A percentile compares a stretch with the other conserved stretches of the same genome.
These are phyloP conservation scores for Mythimna loreyi DNA, from an alignment of 2,888 invertebrate species.

Conservation along the genomic window DNA sequence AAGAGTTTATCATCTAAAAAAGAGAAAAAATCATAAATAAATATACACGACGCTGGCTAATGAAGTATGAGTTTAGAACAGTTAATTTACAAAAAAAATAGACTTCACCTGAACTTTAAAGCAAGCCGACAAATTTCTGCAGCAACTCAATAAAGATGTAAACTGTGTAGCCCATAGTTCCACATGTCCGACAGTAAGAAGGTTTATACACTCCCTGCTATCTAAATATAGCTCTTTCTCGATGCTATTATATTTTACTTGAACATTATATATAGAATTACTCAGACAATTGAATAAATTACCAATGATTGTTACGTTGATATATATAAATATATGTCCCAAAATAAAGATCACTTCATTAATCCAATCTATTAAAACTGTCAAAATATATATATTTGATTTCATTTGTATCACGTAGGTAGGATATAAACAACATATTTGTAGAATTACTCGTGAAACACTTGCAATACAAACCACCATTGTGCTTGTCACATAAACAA, in stretches of 20 bases:
- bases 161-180: conserved; percentile 19
- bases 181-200: conserved; percentile 1
- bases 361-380: no score
- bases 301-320: conserved; percentile 4
- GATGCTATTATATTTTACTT: conserved; percentile 9
- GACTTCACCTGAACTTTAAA: no score
- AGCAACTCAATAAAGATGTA: conserved; percentile 41
- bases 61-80: no score
- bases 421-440: no score
- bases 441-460: background rate
- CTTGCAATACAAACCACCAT: background rate
- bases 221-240: background rate
- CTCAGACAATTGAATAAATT: conserved; percentile 11
- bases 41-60: background rate
- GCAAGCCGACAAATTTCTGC: conserved; percentile 24
- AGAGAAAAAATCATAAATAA: background rate
- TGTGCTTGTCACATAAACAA: background rate
- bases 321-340: conserved; percentile 12
- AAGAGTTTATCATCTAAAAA: background rate
- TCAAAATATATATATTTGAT: no score
- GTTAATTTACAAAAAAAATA: no score
- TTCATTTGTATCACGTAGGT: no score
- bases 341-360: conserved; percentile 16
- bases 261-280: conserved; percentile 4
- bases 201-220: no score